phyloP scores from a whole-genome alignment of 2,797 vertebrate species.

The Podarcis lilfordi region DNA sequence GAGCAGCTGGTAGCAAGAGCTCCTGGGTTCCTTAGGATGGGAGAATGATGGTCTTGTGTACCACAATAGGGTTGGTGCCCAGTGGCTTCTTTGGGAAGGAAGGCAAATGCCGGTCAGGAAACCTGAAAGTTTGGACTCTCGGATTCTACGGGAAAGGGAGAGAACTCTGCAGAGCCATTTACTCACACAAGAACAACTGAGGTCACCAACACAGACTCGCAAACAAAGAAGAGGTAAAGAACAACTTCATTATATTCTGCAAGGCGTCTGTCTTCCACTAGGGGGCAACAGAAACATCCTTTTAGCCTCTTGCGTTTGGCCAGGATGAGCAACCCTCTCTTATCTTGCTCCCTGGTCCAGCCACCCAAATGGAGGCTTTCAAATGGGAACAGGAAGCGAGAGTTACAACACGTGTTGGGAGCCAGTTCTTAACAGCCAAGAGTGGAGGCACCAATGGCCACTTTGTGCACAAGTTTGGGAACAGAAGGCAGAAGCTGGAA shows the following conservation, averaged over 20 bases:
- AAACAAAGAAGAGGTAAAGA: constrained; percentile 32
- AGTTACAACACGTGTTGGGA: background rate
- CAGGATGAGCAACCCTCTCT: no score
- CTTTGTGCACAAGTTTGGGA: background rate
- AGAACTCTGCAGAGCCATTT: background rate
- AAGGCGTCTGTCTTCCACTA: constrained; percentile 32
- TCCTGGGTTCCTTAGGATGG: background rate
- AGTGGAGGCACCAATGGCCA: background rate
- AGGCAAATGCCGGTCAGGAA: background rate
- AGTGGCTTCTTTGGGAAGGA: background rate
- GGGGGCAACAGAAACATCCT: background rate
- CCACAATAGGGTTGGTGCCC: background rate
- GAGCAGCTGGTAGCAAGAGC: background rate
- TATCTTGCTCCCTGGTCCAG: background rate
- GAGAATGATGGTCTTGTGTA: background rate
- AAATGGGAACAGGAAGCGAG: background rate
- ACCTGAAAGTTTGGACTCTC: background rate
- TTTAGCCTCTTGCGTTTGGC: background rate
- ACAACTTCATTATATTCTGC: constrained; percentile 37
- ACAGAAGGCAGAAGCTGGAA: background rate
- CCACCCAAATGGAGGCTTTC: background rate
- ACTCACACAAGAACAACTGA: constrained; percentile 30
- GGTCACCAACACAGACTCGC: constrained; percentile 1
- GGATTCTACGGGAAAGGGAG: background rate
- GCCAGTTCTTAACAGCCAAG: background rate